Percentiles rank a stretch among this genome's conserved stretches.
Evolutionary conservation across 2,113 vertebrate genomes (phyloP).

Genomic region (Leiothrix lutea): DNA sequence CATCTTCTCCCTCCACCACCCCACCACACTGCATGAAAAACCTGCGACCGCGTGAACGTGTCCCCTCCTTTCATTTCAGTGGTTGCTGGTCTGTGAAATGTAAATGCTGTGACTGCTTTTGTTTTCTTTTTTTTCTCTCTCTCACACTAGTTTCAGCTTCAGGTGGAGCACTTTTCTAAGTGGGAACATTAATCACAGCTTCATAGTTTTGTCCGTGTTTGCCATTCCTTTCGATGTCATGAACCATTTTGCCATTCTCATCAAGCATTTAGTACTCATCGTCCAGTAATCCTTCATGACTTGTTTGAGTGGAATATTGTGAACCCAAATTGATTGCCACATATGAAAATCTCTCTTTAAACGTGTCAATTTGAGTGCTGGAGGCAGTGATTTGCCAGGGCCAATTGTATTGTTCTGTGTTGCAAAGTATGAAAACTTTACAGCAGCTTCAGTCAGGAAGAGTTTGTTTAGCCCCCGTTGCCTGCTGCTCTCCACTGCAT

Average conservation of each 20-base stretch:
- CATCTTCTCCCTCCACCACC: slow-evolving; percentile 11
- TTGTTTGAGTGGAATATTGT: slow-evolving; percentile 52
- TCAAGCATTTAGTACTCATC: slow-evolving; percentile 51
- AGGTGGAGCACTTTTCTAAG: slow-evolving; percentile 38
- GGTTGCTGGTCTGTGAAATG: slow-evolving; percentile 66
- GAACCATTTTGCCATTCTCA: slow-evolving; percentile 56
- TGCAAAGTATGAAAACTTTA: slow-evolving; percentile 78
- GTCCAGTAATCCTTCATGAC: slow-evolving; percentile 26
- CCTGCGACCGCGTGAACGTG: not conserved
- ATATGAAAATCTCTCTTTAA: slow-evolving; percentile 24
- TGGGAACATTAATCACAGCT: slow-evolving; percentile 44
- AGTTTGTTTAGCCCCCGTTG: slow-evolving; percentile 35
- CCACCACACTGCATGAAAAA: slow-evolving; percentile 71
- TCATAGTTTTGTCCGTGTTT: slow-evolving; percentile 60
- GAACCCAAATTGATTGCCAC: slow-evolving; percentile 31
- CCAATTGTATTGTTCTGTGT: slow-evolving; percentile 55
- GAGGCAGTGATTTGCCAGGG: not conserved
- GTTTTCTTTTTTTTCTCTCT: not conserved
- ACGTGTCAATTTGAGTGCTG: not conserved
- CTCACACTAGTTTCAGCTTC: slow-evolving; percentile 31
- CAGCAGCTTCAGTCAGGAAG: not conserved
- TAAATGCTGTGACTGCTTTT: slow-evolving; percentile 54
- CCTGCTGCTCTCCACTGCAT: slow-evolving; percentile 71
- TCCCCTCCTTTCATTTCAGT: slow-evolving; percentile 34
- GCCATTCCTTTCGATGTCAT: slow-evolving; percentile 51